A percentile compares a stretch with the other conserved stretches of the same genome.
Evolutionary conservation across 1,140 invertebrate genomes (phyloP).

Genomic region (Cotesia chilonis): DNA sequence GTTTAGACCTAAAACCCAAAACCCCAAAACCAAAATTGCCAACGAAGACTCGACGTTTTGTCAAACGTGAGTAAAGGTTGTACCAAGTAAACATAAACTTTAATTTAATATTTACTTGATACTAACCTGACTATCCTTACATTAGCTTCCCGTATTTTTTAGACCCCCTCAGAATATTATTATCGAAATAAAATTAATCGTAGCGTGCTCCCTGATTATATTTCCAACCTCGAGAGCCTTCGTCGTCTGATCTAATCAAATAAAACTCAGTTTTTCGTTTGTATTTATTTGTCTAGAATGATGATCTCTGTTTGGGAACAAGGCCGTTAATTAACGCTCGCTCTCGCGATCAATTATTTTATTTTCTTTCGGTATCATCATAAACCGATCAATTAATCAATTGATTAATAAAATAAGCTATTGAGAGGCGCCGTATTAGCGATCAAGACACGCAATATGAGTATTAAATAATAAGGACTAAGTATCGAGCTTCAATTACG

Average conservation of each 20-base stretch:
- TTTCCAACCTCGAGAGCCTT: constrained; percentile 26
- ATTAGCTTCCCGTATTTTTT: neutral
- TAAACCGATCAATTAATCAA: too few species aligned
- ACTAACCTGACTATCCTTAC: constrained; percentile 29
- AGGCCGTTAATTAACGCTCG: neutral
- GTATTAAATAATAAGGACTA: neutral
- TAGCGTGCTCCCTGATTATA: constrained; percentile 27
- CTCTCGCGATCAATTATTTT: constrained; percentile 4
- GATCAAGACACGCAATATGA: neutral
- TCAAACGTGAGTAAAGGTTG: neutral
- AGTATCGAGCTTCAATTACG: constrained; percentile 3
- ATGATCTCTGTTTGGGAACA: constrained; percentile 18
- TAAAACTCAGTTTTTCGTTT: too few species aligned
- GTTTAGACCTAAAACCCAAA: too few species aligned
- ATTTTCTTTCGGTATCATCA: neutral
- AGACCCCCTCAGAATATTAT: neutral
- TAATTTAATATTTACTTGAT: neutral
- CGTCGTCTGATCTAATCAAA: constrained; percentile 6
- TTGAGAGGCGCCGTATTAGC: too few species aligned
- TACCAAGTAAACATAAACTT: too few species aligned
- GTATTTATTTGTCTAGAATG: too few species aligned
- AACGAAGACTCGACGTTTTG: neutral
- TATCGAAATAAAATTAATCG: constrained; percentile 27
- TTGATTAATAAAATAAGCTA: too few species aligned
- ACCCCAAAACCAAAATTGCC: too few species aligned